Percentiles rank a stretch among this genome's conserved stretches.
Conservation (phyloP, 1,140 invertebrate species). For the Araneus ventricosus region DNA sequence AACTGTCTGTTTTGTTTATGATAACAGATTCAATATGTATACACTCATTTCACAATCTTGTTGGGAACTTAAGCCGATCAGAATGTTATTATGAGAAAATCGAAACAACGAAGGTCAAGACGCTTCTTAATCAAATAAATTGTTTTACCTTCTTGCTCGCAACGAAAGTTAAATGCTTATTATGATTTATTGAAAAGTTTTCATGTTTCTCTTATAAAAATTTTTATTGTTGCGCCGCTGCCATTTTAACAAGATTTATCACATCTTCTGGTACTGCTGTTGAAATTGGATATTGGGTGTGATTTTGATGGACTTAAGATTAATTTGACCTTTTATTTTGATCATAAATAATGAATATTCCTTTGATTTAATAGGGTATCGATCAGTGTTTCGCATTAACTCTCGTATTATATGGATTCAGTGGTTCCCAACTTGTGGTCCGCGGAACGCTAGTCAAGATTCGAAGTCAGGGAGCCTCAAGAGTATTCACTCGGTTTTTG, state of each 20-base stretch:
- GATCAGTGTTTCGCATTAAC: too few relatives aligned
- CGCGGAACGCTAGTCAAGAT: too few relatives aligned
- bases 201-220: background rate
- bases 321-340: background rate
- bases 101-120: background rate
- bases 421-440: too few relatives aligned
- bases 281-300: background rate
- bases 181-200: background rate
- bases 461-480: too few relatives aligned
- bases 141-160: background rate
- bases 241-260: background rate
- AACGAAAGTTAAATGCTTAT: background rate
- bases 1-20: constrained; percentile 9
- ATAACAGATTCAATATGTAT: background rate
- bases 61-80: background rate
- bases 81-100: constrained; percentile 12
- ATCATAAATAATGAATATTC: background rate
- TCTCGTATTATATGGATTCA: too few relatives aligned
- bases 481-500: too few relatives aligned
- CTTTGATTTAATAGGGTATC: too few relatives aligned
- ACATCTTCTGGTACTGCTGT: background rate
- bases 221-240: background rate
- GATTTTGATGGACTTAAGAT: background rate
- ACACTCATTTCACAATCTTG: background rate
- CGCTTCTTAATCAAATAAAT: constrained; percentile 15